A percentile compares a stretch with the other conserved stretches of the same genome.
Conservation (phyloP, 2,113 vertebrate genomes). For the Nipponia nippon region DNA sequence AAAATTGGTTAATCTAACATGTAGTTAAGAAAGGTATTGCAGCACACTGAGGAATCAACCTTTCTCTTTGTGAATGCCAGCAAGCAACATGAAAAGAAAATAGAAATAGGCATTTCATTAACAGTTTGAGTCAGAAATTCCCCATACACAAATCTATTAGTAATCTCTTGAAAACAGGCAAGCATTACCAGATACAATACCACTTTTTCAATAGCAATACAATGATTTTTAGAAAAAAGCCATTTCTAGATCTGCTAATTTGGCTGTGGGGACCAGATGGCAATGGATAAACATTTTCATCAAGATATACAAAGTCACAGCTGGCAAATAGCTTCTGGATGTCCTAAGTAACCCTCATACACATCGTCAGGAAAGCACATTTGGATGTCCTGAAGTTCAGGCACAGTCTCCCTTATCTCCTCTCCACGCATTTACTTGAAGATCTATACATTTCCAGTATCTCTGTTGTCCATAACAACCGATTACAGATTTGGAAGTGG, state of each 20-base stretch:
- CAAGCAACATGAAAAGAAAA: background rate
- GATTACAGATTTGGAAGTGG: background rate
- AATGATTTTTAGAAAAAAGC: background rate
- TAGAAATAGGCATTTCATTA: background rate
- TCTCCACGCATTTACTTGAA: background rate
- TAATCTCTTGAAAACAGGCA: background rate
- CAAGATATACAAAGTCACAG: background rate
- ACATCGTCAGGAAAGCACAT: background rate
- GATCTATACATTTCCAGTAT: background rate
- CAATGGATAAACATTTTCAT: background rate
- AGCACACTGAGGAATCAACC: background rate
- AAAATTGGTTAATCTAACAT: background rate
- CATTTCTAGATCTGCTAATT: background rate
- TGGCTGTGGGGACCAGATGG: background rate
- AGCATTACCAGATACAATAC: background rate
- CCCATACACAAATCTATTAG: background rate
- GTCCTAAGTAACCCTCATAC: background rate
- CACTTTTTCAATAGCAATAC: background rate
- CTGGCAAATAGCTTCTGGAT: background rate
- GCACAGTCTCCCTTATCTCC: background rate
- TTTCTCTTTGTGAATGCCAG: background rate
- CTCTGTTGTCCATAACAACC: background rate
- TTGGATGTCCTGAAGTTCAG: background rate
- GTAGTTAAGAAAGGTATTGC: background rate
- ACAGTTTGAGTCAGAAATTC: background rate